Conservation (phyloP, 2,797 vertebrate species). For the Girardinus metallicus region DNA sequence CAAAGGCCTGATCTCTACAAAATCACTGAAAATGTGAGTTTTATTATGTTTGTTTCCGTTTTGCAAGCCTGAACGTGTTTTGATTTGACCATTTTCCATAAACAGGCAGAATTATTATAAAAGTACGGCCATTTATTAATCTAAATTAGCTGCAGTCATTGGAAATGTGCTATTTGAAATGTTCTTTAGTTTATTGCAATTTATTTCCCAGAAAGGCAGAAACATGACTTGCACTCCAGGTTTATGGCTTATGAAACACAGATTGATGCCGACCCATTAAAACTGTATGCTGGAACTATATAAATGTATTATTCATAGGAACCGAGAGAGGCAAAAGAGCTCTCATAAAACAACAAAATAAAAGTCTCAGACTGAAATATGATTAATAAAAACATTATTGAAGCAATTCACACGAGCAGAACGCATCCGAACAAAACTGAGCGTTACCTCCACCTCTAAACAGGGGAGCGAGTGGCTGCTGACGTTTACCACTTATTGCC, state of each 20-base stretch:
- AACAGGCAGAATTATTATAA: background rate
- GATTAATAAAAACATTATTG: conserved; percentile 33
- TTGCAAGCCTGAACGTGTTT: background rate
- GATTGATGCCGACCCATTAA: conserved; percentile 40
- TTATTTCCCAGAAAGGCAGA: conserved; percentile 16
- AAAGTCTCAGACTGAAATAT: conserved; percentile 33
- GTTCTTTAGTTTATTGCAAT: conserved; percentile 10
- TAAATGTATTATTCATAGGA: conserved; percentile 40
- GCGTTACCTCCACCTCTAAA: background rate
- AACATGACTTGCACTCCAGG: conserved; percentile 27
- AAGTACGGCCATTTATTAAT: background rate
- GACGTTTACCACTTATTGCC: conserved; percentile 11
- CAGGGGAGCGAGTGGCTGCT: background rate
- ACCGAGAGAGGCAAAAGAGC: conserved; percentile 10
- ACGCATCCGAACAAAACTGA: conserved; percentile 9
- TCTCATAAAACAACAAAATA: conserved; percentile 46
- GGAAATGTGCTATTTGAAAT: conserved; percentile 3
- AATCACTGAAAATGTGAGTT: background rate
- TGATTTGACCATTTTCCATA: background rate
- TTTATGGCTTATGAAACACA: conserved; percentile 42
- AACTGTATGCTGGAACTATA: conserved; percentile 18
- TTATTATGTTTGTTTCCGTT: background rate
- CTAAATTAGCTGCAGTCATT: conserved; percentile 8
- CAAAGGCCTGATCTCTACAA: background rate
- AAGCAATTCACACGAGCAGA: conserved; percentile 13